Conservation (phyloP, 1,140 invertebrate species). For the Hyles vespertilio region DNA sequence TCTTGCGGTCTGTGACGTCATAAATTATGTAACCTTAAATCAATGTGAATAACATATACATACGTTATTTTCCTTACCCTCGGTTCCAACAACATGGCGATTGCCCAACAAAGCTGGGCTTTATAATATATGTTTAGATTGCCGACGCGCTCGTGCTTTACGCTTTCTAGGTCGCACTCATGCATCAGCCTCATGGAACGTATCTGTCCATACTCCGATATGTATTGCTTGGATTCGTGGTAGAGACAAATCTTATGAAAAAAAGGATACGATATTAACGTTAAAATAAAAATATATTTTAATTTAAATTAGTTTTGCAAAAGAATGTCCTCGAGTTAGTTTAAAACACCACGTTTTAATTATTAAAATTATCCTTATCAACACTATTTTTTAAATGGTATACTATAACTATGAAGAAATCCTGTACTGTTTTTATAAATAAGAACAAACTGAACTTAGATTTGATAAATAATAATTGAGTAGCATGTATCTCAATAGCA, state of each 20-base stretch:
- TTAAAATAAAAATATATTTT: not conserved
- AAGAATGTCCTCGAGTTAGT: no score
- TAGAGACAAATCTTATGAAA: conserved; percentile 47
- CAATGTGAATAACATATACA: not conserved
- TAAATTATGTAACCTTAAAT: not conserved
- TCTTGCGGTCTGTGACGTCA: not conserved
- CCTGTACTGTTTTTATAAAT: no score
- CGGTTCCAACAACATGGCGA: conserved; percentile 51
- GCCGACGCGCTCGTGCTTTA: conserved; percentile 30
- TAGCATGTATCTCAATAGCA: no score
- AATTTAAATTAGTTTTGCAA: not conserved
- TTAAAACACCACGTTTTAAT: no score
- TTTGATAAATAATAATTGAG: no score
- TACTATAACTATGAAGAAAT: no score
- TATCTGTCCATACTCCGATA: conserved; percentile 36
- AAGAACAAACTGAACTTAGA: no score
- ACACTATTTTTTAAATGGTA: no score
- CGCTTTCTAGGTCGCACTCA: conserved; percentile 44
- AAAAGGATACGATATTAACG: not conserved
- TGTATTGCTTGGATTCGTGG: conserved; percentile 32
- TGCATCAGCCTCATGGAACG: conserved; percentile 28
- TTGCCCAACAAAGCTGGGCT: conserved; percentile 56
- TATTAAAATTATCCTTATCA: no score
- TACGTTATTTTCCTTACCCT: conserved; percentile 29
- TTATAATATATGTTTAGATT: conserved; percentile 42